Evolutionary conservation across 2,888 invertebrate genomes (phyloP), one percentile per base, ranked within the genome.

Genomic region (Rhabditoides inermis): DNA sequence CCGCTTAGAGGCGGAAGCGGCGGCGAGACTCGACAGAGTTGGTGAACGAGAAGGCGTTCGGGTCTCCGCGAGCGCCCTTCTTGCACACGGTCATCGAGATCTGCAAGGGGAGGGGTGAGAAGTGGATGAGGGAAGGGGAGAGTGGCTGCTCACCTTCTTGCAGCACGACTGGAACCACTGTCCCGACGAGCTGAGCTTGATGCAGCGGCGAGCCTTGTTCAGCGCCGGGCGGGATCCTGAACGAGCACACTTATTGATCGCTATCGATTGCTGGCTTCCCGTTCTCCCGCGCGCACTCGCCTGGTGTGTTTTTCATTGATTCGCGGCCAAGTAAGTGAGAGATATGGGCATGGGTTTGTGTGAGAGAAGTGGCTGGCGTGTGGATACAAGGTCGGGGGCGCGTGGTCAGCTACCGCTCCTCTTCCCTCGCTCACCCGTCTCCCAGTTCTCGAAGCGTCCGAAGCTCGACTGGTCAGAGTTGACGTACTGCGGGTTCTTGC

Each of bases 81-180:
- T 66, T 61, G 51, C 73, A 73, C 18, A 73, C 62, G 53, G 65
- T 60, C n/a, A n/a, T n/a, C n/a, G n/a, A n/a, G n/a, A n/a, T n/a
- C n/a, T n/a, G n/a, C n/a, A n/a, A n/a, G n/a, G n/a, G n/a, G n/a
- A n/a, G n/a, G n/a, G n/a, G n/a, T n/a, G n/a, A n/a, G n/a, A n/a
- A n/a, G n/a, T n/a, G n/a, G n/a, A n/a, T n/a, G n/a, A n/a, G n/a
- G n/a, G n/a, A n/a, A n/a, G n/a, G n/a, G n/a, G n/a, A n/a, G n/a
- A n/a, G n/a, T n/a, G n/a, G 41, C 53, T 64, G 6, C 69, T 70
- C 50, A 65, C 61, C 55, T 72, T 66, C 64, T 73, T 73, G 58
- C 73, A 73, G 62, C 73, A 73, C 22, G 66, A 69, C 53, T 73
- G 73, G 63, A 73, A 65, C 73, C 73, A 73, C 18, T 69, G 60